Evolutionary conservation across 2,797 vertebrate genomes (phyloP), one percentile per base, ranked within the genome.

Genomic region (Rhinatrema bivittatum): DNA sequence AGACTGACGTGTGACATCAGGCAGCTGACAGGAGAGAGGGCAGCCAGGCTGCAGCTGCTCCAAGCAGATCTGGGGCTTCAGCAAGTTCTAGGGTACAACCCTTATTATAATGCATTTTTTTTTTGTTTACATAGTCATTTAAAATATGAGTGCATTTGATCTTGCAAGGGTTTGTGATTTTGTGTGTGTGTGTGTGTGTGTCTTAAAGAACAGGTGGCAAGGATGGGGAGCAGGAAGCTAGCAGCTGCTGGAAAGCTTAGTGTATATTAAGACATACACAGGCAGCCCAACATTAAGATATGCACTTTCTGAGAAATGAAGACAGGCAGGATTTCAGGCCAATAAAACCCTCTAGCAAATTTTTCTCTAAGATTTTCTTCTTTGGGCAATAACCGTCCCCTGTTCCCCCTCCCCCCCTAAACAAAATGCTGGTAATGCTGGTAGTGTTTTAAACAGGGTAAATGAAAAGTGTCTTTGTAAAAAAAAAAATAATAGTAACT

Each of bases 1-100:
- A 76, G 76, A 79, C 63, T 77, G 82, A 76, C 78, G 58, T 67
- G 68, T 78, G 78, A 81, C 74, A 76, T 78, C 71, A 77, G 72
- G 65, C 71, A 81, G 74, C 70, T 81, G 78, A 74, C 68, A 58
- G 56, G 68, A 62, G 44, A 50, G 50, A 25, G 20, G 20, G 30
- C 20, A 55, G 33, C 62, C 64, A 61, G 64, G 50, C 46, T 59
- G 53, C 79, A 82, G 79, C 79, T 84, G 81, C 53, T 75, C 54
- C n/a, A n/a, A 28, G 36, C 9, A n/a, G 41, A 42, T 66, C 43
- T 41, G 21, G 33, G 24, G 31, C 14, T 50, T 51, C 0, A 64
- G 47, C 28, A 37, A 25, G 7, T 18, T 10, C 0, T 2, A 47
- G 36, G 38, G 23, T 19, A 53, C 16, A 68, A 34, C 32, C 32